Evolutionary conservation across 1,140 invertebrate genomes (phyloP).

Genomic region (Hydropsyche tenuis): DNA sequence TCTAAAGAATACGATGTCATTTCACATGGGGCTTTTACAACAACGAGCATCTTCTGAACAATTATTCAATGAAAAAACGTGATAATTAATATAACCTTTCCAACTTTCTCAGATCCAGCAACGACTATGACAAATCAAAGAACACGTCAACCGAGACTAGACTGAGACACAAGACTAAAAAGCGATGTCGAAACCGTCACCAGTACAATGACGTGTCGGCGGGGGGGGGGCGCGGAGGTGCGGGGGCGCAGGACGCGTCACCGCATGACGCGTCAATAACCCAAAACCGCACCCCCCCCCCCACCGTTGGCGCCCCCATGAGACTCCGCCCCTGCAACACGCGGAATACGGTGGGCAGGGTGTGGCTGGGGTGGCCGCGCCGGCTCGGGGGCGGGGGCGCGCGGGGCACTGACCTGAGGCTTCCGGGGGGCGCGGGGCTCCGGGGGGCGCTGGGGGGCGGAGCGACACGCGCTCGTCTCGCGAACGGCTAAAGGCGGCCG

Average conservation of each 20-base stretch:
- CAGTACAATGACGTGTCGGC: not conserved
- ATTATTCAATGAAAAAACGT: too few species aligned
- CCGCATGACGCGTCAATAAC: slow-evolving; percentile 7
- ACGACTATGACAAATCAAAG: too few species aligned
- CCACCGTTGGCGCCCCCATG: too few species aligned
- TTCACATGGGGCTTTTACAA: too few species aligned
- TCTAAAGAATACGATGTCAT: too few species aligned
- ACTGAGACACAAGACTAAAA: not conserved
- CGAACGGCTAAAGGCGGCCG: not conserved
- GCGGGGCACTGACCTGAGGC: not conserved
- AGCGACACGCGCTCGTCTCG: not conserved
- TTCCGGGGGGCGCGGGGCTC: not conserved
- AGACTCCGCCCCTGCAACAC: too few species aligned
- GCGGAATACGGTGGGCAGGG: not conserved
- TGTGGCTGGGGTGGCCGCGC: not conserved
- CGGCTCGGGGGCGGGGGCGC: not conserved
- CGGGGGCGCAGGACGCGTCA: not conserved
- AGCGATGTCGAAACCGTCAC: not conserved
- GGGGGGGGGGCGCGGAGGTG: not conserved
- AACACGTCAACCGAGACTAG: too few species aligned
- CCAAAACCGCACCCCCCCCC: not conserved
- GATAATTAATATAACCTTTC: too few species aligned
- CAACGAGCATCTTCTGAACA: too few species aligned
- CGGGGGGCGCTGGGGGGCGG: not conserved
- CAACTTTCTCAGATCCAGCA: too few species aligned